These are phyloP conservation scores for Euura lappo DNA, from an alignment of 1,140 invertebrate genomes.

Conservation along the genomic window DNA sequence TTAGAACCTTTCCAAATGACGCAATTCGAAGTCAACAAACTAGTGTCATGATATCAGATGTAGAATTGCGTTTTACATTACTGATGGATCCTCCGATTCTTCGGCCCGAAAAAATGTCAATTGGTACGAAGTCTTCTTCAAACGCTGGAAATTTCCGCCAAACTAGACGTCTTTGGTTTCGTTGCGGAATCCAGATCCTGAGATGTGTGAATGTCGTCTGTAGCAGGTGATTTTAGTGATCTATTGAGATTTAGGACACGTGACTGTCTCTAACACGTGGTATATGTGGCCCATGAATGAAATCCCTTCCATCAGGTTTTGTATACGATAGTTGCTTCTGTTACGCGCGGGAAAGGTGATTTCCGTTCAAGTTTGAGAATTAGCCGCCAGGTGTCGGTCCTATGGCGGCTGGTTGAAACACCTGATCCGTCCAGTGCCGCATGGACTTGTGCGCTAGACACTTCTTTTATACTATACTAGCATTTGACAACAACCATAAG, in stretches of 20 bases:
- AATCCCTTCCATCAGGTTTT: conserved; percentile 16
- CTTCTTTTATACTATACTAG: conserved; percentile 42
- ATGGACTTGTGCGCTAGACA: conserved; percentile 46
- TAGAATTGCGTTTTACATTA: too few relatives aligned
- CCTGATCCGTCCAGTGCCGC: conserved; percentile 47
- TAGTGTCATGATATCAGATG: too few relatives aligned
- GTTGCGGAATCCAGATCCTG: too few relatives aligned
- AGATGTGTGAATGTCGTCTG: neutral
- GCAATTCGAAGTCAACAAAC: too few relatives aligned
- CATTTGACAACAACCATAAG: neutral
- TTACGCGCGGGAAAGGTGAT: conserved; percentile 7
- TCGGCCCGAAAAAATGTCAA: too few relatives aligned
- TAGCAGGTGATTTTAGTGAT: neutral
- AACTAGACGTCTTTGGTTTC: too few relatives aligned
- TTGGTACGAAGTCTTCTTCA: too few relatives aligned
- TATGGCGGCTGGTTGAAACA: conserved; percentile 43
- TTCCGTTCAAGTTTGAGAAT: neutral
- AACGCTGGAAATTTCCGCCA: too few relatives aligned
- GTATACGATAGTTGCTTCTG: neutral
- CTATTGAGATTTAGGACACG: neutral
- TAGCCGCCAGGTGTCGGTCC: conserved; percentile 38
- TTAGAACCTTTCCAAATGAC: too few relatives aligned
- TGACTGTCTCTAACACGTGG: neutral
- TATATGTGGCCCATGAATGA: conserved; percentile 37
- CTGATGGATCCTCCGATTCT: too few relatives aligned